These are phyloP conservation scores for Oegoconia quadripuncta DNA, from an alignment of 2,888 invertebrate species.

Conservation along the genomic window DNA sequence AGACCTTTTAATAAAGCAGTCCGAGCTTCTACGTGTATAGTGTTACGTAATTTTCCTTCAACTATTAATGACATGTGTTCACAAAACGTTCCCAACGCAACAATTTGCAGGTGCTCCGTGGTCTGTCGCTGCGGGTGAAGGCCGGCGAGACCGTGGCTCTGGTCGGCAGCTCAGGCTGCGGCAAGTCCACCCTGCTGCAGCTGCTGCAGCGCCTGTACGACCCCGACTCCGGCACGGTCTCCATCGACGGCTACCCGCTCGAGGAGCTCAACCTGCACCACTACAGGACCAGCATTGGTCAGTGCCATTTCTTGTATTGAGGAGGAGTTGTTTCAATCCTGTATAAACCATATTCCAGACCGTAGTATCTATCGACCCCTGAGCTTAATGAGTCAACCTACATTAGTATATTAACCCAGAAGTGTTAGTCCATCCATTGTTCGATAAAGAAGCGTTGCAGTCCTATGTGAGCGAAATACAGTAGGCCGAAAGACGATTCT, in stretches of 20 bases:
- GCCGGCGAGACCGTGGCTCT: conserved; percentile 86
- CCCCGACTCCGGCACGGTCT: conserved; percentile 77
- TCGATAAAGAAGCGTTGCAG: too few species aligned
- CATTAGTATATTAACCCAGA: too few species aligned
- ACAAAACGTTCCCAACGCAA: neutral
- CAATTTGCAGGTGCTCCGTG: conserved; percentile 80
- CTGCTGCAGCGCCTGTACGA: conserved; percentile 87
- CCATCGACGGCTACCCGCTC: conserved; percentile 81
- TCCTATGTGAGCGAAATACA: too few species aligned
- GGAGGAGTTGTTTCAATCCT: too few species aligned
- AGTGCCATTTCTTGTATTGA: too few species aligned
- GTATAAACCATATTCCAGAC: too few species aligned
- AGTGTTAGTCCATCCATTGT: too few species aligned
- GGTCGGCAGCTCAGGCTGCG: conserved; percentile 87
- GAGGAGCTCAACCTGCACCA: conserved; percentile 79
- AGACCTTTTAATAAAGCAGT: too few species aligned
- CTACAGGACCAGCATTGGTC: conserved; percentile 58
- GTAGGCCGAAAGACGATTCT: too few species aligned
- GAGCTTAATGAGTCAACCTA: too few species aligned
- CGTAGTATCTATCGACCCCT: too few species aligned
- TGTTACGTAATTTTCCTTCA: neutral
- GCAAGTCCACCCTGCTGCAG: conserved; percentile 89
- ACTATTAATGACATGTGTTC: neutral
- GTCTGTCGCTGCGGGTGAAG: conserved; percentile 78
- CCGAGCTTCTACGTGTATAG: too few species aligned